phyloP scores from a whole-genome alignment of 2,888 invertebrate species.

The Cosmopolites sordidus region DNA sequence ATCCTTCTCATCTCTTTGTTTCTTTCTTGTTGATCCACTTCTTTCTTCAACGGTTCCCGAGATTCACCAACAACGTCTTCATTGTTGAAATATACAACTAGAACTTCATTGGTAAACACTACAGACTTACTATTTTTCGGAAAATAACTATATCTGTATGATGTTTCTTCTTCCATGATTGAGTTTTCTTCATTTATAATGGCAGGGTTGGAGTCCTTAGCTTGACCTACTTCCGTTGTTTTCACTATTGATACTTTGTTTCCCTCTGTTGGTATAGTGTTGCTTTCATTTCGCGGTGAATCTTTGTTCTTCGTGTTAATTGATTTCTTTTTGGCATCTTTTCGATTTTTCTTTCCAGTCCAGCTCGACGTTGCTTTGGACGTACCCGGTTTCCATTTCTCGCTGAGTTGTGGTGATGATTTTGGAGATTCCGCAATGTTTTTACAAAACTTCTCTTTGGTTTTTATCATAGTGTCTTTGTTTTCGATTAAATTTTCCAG shows the following conservation, averaged over 20 bases:
- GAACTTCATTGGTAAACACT: slow-evolving; percentile 53
- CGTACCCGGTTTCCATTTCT: slow-evolving; percentile 25
- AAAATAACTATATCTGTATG: slow-evolving; percentile 38
- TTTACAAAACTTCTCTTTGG: slow-evolving; percentile 15
- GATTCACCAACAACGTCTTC: slow-evolving; percentile 49
- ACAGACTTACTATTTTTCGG: slow-evolving; percentile 48
- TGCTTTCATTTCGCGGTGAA: slow-evolving; percentile 26
- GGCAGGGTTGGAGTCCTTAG: slow-evolving; percentile 2
- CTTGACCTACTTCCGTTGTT: slow-evolving; percentile 12
- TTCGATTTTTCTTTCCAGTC: slow-evolving; percentile 40
- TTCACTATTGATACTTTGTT: slow-evolving; percentile 21
- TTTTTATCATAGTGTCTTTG: slow-evolving; percentile 31
- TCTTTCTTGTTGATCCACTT: slow-evolving; percentile 60
- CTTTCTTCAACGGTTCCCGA: slow-evolving; percentile 60
- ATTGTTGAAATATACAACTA: slow-evolving; percentile 61
- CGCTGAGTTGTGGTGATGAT: slow-evolving; percentile 30
- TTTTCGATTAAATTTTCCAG: slow-evolving; percentile 39
- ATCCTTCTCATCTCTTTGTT: slow-evolving; percentile 60
- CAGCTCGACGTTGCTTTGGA: slow-evolving; percentile 36
- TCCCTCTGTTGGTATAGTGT: slow-evolving; percentile 23
- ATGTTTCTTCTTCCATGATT: slow-evolving; percentile 26
- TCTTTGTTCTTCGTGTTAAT: slow-evolving; percentile 19
- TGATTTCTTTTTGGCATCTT: slow-evolving; percentile 37
- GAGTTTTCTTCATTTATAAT: slow-evolving; percentile 20
- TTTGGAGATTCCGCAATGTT: slow-evolving; percentile 31